Evolutionary conservation across 2,888 invertebrate genomes (phyloP).

Genomic region (Eudemis profundana): DNA sequence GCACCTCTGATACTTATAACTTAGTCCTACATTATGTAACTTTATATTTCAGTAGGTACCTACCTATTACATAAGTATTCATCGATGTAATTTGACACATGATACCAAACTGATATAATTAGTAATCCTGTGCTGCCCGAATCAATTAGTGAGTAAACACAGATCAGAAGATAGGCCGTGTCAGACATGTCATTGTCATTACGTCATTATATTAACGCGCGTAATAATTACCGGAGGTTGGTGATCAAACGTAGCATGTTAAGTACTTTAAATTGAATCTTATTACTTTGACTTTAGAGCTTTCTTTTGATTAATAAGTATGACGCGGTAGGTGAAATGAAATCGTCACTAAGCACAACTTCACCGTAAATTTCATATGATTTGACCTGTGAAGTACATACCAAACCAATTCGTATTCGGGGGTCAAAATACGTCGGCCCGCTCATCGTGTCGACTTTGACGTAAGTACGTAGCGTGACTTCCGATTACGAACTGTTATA

Average conservation of each 20-base stretch:
- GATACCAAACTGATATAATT: slow-evolving; percentile 19
- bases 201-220: slow-evolving; percentile 25
- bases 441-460: no score
- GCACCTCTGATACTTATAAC: no score
- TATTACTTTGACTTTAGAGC: not conserved
- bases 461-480: no score
- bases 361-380: no score
- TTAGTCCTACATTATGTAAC: no score
- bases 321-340: no score
- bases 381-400: no score
- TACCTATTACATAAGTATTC: not conserved
- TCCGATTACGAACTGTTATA: no score
- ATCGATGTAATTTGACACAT: slow-evolving; percentile 1
- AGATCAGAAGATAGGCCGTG: slow-evolving; percentile 30
- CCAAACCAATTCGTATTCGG: no score
- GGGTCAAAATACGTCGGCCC: no score
- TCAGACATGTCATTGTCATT: slow-evolving; percentile 42
- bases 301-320: not conserved
- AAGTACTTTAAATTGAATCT: not conserved
- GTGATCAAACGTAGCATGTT: not conserved
- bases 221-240: slow-evolving; percentile 30
- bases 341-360: no score
- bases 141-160: slow-evolving; percentile 39
- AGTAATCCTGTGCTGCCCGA: slow-evolving; percentile 22
- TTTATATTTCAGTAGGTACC: no score